Evolutionary conservation across 2,113 vertebrate species (phyloP), one percentile per base, ranked within the genome.

Genomic region (Brienomyrus brachyistius): DNA sequence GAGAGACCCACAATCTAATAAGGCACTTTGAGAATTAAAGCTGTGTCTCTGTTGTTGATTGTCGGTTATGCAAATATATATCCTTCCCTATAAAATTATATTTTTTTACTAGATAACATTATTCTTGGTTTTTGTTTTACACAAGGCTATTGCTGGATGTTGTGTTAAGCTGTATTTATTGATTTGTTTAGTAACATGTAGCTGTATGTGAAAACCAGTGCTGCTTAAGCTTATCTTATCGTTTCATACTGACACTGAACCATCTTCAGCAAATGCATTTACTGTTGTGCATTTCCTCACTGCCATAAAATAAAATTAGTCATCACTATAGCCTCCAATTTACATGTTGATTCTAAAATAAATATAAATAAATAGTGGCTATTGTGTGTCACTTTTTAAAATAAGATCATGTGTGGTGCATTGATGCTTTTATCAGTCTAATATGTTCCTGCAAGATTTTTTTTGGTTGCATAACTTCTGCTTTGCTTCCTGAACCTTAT

Each of bases 1-100:
- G 96, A 0, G 95, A 95, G 91, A 95, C 91, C 88, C 96, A 95
- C 90, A 95, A 94, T 83, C 93, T 94, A 35, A 92, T 94, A 11
- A 95, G 95, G 90, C 95, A 95, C 88, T 92, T 95, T 70, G 95
- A 94, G 89, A 27, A 52, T 13, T 86, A 21, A 1, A 47, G 80
- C 9, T 11, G 50, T 4, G 6, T 54, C 13, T 19, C 82, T 23
- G 6, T 9, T 50, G 48, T 84, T 84, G 35, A 43, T 40, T 80
- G 74, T 43, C 17, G 27, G 74, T 80, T 80, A 80, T 43, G 74
- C 35, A 80, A 80, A 80, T 80, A 8, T 80, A 8, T 80, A 17
- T 13, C 74, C 35, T 17, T 7, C 74, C 74, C 74, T 17, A 80
- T 80, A 80, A 80, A 80, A 80, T 35, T 80, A 80, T 80, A 80